phyloP scores from a whole-genome alignment of 1,140 invertebrate genomes.

The Drosophila micromelanica region DNA sequence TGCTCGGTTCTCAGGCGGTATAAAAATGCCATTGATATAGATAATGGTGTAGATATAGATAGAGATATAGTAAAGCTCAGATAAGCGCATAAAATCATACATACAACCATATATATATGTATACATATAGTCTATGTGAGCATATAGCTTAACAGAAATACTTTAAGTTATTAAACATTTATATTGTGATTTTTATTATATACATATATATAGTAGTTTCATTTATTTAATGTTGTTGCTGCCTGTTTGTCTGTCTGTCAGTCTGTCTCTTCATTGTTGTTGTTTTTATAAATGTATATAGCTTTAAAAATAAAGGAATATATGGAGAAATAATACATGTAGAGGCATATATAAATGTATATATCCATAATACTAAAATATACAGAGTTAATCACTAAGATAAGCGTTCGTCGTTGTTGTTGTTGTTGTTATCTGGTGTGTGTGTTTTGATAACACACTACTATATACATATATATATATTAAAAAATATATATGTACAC shows the following conservation, averaged over 20 bases:
- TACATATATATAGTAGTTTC: slow-evolving; percentile 8
- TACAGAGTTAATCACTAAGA: no score
- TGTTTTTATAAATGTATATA: no score
- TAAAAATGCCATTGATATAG: slow-evolving; percentile 54
- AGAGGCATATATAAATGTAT: slow-evolving; percentile 36
- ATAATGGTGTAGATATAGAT: slow-evolving; percentile 41
- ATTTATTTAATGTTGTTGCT: slow-evolving; percentile 17
- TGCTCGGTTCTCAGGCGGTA: not conserved
- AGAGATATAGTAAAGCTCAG: slow-evolving; percentile 19
- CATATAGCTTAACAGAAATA: not conserved
- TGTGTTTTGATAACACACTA: no score
- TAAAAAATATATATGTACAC: slow-evolving; percentile 28
- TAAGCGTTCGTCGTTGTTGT: no score
- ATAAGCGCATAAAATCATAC: slow-evolving; percentile 18
- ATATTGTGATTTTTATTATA: slow-evolving; percentile 43
- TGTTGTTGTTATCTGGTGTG: no score
- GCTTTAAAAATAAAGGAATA: slow-evolving; percentile 9
- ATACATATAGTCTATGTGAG: slow-evolving; percentile 6
- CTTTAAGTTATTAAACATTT: slow-evolving; percentile 40
- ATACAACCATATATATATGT: not conserved
- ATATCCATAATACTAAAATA: no score
- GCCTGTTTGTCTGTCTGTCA: no score
- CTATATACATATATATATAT: no score
- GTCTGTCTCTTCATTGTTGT: no score
- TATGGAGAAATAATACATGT: slow-evolving; percentile 8